Evolutionary conservation across 1,140 invertebrate species (phyloP).

Genomic region (Antheraea pernyi): DNA sequence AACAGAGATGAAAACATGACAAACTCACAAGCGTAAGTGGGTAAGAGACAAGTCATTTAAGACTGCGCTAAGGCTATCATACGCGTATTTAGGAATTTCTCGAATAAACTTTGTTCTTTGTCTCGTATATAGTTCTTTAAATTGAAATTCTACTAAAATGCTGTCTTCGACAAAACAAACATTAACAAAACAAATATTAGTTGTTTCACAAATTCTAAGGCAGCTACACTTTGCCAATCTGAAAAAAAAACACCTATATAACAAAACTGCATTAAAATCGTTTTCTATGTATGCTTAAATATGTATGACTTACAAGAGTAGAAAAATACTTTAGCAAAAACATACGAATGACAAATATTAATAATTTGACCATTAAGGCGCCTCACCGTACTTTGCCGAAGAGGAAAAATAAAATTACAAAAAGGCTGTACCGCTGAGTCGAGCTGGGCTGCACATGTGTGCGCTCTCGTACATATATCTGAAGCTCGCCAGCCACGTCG

Average conservation of each 20-base stretch:
- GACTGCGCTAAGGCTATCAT: constrained; percentile 1
- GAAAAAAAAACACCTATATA: neutral
- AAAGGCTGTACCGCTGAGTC: constrained; percentile 66
- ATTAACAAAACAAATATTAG: neutral
- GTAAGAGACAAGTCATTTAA: constrained; percentile 8
- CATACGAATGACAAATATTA: neutral
- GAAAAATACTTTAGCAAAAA: neutral
- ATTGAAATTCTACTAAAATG: neutral
- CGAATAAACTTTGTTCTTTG: constrained; percentile 27
- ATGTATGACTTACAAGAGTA: neutral
- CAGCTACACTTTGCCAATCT: neutral
- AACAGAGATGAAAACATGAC: constrained; percentile 28
- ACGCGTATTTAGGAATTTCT: constrained; percentile 29
- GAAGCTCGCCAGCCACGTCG: constrained; percentile 54
- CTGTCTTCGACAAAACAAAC: neutral
- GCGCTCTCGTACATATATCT: constrained; percentile 49
- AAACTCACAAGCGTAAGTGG: neutral
- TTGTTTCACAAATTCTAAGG: neutral
- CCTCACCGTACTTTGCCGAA: constrained; percentile 21
- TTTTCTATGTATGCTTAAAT: too few species aligned
- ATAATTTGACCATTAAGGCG: neutral
- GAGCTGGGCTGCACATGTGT: constrained; percentile 49
- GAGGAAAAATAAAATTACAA: constrained; percentile 75
- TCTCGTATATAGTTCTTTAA: constrained; percentile 7
- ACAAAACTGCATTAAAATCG: neutral